Evolutionary conservation across 2,888 invertebrate genomes (phyloP), one percentile per base, ranked within the genome.

Genomic region (Laothoe populi): DNA sequence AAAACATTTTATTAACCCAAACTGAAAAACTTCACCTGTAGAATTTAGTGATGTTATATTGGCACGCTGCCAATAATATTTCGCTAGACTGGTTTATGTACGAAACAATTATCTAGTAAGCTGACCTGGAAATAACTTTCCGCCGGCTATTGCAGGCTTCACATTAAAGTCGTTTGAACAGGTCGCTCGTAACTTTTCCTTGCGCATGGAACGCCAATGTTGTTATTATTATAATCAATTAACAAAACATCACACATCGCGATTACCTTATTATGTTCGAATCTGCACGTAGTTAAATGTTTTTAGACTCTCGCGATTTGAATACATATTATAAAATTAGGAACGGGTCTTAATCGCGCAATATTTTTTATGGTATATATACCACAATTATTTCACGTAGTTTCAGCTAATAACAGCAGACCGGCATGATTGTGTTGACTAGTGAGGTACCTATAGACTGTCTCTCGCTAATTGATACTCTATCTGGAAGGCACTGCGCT

Each of bases 111-210:
- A 73, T 64, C 63, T 62, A 62, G 70, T 68, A 67, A 64, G 21
- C 59, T 73, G 74, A 73, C 70, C 72, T 68, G 74, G 72, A 73
- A 73, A 64, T 72, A 70, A 73, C 70, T 67, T 45, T 60, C 40
- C 35, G 46, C 61, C 46, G 62, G 64, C 62, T 63, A 64, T 66
- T 48, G 66, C 38, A 44, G 40, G 53, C 42, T 44, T 44, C 35
- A 60, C 48, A 44, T 24, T 45, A 26, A 46, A 60, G 48, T 53
- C n/a, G 24, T 24, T 19, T 60, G 40, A 40, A 49, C 8, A 19
- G 16, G 19, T 53, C 42, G 49, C 31, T 40, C 19, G 53, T 60
- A 42, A 61, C 13, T 24, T 60, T 53, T 42, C n/a, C 38, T 24
- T 16, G 0, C 2, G 16, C 26, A 35, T 53, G 11, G 4, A 11